phyloP scores from a whole-genome alignment of 2,797 vertebrate genomes.

The Pteronotus mesoamericanus region DNA sequence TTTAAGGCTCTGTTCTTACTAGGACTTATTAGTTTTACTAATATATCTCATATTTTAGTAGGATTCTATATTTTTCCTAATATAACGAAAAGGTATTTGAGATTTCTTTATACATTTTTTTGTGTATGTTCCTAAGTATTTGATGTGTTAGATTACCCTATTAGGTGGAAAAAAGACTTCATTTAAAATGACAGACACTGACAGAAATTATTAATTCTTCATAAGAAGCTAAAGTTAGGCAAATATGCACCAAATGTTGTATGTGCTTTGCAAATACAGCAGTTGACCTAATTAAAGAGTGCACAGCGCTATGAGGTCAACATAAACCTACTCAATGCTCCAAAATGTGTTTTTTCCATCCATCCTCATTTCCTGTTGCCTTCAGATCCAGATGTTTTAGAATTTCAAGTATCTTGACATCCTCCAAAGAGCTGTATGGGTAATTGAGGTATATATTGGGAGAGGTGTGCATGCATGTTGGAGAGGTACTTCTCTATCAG shows the following conservation, averaged over 20 bases:
- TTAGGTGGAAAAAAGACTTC: slow-evolving; percentile 4
- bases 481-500: background rate
- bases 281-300: background rate
- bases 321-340: slow-evolving; percentile 12
- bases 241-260: slow-evolving; percentile 28
- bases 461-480: background rate
- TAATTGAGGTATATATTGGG: background rate
- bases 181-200: slow-evolving; percentile 30
- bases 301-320: background rate
- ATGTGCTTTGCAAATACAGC: slow-evolving; percentile 11
- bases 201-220: slow-evolving; percentile 47
- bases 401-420: slow-evolving; percentile 52
- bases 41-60: background rate
- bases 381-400: slow-evolving; percentile 49
- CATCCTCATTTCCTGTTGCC: slow-evolving; percentile 32
- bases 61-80: background rate
- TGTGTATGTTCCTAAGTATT: background rate
- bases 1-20: background rate
- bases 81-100: background rate
- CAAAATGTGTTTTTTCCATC: background rate
- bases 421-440: background rate
- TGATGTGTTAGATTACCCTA: slow-evolving; percentile 5
- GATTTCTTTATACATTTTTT: background rate
- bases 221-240: slow-evolving; percentile 6
- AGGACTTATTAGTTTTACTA: background rate